Evolutionary conservation across 2,113 vertebrate genomes (phyloP).

Genomic region (Mormyrus lacerda): DNA sequence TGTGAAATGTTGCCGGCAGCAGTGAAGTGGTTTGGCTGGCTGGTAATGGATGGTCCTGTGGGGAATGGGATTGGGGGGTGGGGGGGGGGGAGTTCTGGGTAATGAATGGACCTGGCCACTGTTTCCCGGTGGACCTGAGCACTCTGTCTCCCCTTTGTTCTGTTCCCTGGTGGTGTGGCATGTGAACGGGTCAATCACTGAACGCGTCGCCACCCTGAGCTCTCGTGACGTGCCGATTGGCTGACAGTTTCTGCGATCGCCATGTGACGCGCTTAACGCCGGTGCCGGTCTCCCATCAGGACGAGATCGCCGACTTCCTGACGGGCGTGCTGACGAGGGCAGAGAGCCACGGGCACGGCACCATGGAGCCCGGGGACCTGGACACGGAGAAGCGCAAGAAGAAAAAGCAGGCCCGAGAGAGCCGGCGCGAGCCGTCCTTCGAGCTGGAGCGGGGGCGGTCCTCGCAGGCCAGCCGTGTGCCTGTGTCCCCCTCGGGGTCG

Average conservation of each 20-base stretch:
- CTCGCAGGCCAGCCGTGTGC: constrained; percentile 75
- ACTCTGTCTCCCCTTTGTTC: not conserved
- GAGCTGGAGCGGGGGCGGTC: constrained; percentile 78
- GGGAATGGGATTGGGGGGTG: not conserved
- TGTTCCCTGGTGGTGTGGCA: not conserved
- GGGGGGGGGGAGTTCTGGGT: not conserved
- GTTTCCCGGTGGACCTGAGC: no score
- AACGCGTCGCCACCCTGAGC: not conserved
- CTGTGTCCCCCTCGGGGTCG: constrained; percentile 82
- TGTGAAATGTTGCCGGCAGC: not conserved
- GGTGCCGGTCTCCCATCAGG: constrained; percentile 53
- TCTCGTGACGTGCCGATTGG: not conserved
- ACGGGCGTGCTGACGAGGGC: constrained; percentile 78
- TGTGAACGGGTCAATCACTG: no score
- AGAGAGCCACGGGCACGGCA: constrained; percentile 68
- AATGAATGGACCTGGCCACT: not conserved
- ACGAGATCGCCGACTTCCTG: constrained; percentile 93
- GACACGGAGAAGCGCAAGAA: constrained; percentile 89
- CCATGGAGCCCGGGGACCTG: constrained; percentile 78
- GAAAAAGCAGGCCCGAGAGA: constrained; percentile 36
- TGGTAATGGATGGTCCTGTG: not conserved
- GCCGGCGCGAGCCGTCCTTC: constrained; percentile 78
- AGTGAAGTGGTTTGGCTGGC: no score
- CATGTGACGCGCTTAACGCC: not conserved
- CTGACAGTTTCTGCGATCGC: not conserved